phyloP scores from a whole-genome alignment of 1,140 invertebrate genomes.

The Formica exsecta region DNA sequence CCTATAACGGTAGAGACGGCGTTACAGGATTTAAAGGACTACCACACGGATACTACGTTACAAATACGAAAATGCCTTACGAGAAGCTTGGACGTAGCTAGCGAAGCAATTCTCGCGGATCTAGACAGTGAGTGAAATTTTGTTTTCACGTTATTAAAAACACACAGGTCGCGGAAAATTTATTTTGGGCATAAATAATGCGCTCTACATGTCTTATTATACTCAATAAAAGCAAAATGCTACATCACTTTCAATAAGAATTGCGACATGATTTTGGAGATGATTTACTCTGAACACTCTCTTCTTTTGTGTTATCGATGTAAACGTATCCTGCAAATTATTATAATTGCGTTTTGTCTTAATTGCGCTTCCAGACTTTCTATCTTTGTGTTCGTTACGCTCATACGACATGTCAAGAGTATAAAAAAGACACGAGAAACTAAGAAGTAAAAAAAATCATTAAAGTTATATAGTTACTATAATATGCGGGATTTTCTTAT shows the following conservation, averaged over 20 bases:
- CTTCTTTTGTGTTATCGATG: background rate
- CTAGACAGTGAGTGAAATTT: constrained; percentile 88
- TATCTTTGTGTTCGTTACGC: constrained; percentile 9
- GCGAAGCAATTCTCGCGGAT: constrained; percentile 88
- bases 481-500: background rate
- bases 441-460: background rate
- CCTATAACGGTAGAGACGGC: constrained; percentile 87
- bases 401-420: constrained; percentile 9
- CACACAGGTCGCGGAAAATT: background rate
- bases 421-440: background rate
- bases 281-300: background rate
- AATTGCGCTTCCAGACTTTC: background rate
- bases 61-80: constrained; percentile 88
- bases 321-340: constrained; percentile 4
- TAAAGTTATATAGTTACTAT: background rate
- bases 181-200: background rate
- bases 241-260: background rate
- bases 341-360: constrained; percentile 22
- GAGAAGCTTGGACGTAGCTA: constrained; percentile 88
- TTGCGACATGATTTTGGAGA: background rate
- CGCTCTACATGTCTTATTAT: background rate
- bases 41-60: constrained; percentile 87
- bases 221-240: background rate
- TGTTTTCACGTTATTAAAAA: constrained; percentile 2
- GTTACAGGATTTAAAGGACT: constrained; percentile 88